A percentile compares a stretch with the other conserved stretches of the same genome.
These are phyloP conservation scores for Silurus aristotelis DNA, from an alignment of 2,797 vertebrate genomes.

Conservation along the genomic window DNA sequence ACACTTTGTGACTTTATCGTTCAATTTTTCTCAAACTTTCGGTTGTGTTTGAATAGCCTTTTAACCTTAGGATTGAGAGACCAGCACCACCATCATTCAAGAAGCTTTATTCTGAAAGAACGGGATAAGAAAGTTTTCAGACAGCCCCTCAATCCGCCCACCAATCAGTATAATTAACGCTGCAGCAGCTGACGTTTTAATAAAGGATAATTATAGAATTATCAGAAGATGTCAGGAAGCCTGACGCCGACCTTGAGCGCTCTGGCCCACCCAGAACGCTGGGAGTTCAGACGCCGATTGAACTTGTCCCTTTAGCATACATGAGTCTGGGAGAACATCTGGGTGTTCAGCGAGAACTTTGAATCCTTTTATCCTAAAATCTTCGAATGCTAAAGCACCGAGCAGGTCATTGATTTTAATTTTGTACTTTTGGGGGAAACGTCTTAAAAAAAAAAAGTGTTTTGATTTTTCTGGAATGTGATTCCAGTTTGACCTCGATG, in stretches of 20 bases:
- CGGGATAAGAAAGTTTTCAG: conserved; percentile 15
- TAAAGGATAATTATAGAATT: conserved; percentile 47
- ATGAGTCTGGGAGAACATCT: background rate
- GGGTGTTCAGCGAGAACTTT: background rate
- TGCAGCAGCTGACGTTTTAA: conserved; percentile 33
- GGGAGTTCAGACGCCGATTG: conserved; percentile 12
- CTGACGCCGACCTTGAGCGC: conserved; percentile 10
- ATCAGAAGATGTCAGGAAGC: conserved; percentile 31
- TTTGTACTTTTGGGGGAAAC: background rate
- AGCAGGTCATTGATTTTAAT: background rate
- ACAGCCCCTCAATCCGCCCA: conserved; percentile 29
- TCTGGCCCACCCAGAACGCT: conserved; percentile 32
- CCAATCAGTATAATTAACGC: conserved; percentile 35
- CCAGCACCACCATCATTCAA: background rate
- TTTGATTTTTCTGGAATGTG: background rate
- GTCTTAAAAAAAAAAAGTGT: background rate
- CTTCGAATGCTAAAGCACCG: background rate
- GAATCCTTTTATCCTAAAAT: background rate
- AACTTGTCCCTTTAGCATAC: conserved; percentile 4
- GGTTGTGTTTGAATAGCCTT: background rate
- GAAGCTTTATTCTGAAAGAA: background rate
- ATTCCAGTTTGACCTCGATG: background rate
- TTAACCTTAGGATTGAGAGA: background rate
- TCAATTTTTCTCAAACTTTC: background rate
- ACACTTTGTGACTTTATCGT: no score